Conservation (phyloP, 2,797 vertebrate genomes). For the Morus bassanus region DNA sequence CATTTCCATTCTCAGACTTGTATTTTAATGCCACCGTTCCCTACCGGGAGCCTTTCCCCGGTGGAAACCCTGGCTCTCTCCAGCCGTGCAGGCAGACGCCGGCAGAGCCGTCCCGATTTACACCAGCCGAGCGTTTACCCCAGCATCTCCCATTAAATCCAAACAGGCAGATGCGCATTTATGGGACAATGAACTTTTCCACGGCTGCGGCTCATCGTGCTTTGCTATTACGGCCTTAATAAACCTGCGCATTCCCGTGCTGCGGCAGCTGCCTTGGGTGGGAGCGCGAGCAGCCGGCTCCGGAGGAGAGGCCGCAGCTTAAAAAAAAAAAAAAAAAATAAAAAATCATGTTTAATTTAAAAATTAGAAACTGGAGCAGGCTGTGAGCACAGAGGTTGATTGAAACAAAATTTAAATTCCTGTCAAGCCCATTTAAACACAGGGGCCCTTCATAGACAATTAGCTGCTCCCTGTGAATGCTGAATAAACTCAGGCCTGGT, state of each 20-base stretch:
- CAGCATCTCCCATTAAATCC: not conserved
- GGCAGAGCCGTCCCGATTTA: not conserved
- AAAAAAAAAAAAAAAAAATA: slow-evolving; percentile 6
- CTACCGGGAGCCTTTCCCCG: not conserved
- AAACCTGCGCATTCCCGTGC: not conserved
- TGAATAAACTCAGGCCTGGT: slow-evolving; percentile 75
- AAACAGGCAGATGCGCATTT: not conserved
- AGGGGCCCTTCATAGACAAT: slow-evolving; percentile 84
- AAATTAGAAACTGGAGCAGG: slow-evolving; percentile 83
- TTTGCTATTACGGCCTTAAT: not conserved
- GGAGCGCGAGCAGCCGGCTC: not conserved
- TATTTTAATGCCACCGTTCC: not conserved
- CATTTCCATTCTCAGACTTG: not conserved
- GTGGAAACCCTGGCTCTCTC: not conserved
- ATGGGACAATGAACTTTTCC: not conserved
- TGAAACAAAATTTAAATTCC: slow-evolving; percentile 83
- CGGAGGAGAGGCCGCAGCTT: slow-evolving; percentile 24
- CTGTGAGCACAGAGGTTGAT: slow-evolving; percentile 80
- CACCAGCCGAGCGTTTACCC: not conserved
- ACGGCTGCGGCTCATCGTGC: not conserved
- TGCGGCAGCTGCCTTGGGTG: not conserved
- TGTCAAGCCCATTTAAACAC: slow-evolving; percentile 84
- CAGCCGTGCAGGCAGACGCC: accelerated
- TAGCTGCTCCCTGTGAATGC: slow-evolving; percentile 81
- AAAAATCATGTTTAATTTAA: slow-evolving; percentile 79